Conservation (phyloP, 2,888 invertebrate species). For the Tenthredo scrophulariae region DNA sequence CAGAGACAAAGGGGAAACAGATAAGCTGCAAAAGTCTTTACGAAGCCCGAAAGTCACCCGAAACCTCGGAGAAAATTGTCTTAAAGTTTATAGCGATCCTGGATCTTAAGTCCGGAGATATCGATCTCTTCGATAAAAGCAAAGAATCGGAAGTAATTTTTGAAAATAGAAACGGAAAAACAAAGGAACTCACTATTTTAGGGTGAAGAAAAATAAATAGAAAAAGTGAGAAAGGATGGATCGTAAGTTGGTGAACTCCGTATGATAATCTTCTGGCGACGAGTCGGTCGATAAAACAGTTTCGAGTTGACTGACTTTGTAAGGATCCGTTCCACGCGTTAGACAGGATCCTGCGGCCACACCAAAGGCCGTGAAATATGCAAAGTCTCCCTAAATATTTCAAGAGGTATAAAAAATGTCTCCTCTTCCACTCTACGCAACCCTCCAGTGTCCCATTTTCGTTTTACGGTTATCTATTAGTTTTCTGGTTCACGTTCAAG, state of each 20-base stretch:
- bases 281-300: slow-evolving; percentile 43
- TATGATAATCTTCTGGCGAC: slow-evolving; percentile 31
- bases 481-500: slow-evolving; percentile 43
- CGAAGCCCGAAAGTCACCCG: background rate
- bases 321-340: slow-evolving; percentile 44
- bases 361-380: slow-evolving; percentile 47
- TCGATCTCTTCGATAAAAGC: background rate
- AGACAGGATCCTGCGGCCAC: slow-evolving; percentile 22
- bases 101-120: background rate
- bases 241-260: slow-evolving; percentile 8
- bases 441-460: slow-evolving; percentile 44
- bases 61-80: background rate
- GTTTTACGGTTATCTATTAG: slow-evolving; percentile 47
- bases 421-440: slow-evolving; percentile 28
- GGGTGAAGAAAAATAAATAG: background rate
- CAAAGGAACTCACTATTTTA: background rate
- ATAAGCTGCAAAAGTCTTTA: slow-evolving; percentile 12
- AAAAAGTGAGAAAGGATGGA: background rate
- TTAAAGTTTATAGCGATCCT: background rate
- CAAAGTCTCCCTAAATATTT: slow-evolving; percentile 50
- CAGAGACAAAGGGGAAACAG: slow-evolving; percentile 30
- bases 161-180: background rate
- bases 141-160: background rate
- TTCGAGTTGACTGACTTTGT: slow-evolving; percentile 30
- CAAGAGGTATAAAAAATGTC: slow-evolving; percentile 49